Base-by-base conservation (phyloP, 2,797 vertebrate genomes). In the Phoeniculus purpureus region DNA sequence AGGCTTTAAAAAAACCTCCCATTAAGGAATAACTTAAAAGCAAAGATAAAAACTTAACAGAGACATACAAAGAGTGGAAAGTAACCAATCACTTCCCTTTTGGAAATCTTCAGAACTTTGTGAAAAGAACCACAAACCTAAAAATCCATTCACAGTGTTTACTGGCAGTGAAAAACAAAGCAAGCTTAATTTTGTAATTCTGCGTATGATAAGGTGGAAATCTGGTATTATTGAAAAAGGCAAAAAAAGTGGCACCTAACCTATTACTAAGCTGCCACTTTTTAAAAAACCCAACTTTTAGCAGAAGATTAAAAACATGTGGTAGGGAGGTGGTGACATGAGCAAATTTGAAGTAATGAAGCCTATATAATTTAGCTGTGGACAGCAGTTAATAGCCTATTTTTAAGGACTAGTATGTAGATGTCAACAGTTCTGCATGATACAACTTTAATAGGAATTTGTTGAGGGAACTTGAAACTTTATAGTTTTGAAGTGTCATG, bases 271-370 rank as follows among this genome's bases (percentile, higher is more conserved):
- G 56, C 47, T 86, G 32, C 31, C 79, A 34, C 54, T 88, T 92
- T 92, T 74, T 60, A 29, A 68, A 87, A 68, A 87, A 87, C 27
- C 12, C 52, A 50, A 15, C 66, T 91, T 89, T n/a, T 86, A 84
- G 77, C 73, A 82, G 85, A 71, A 94, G 70, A 95, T 95, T 93
- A 89, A 94, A 94, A 96, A 94, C 93, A 94, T 86, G 45, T 93
- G 93, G 87, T 70, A 85, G 31, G 59, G 56, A 95, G 89, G 89
- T 93, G 92, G 89, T 95, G 92, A 93, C 91, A 94, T 81, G 91
- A 54, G 90, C 89, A 95, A 95, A 94, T 96, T 95, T 92, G 85
- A 91, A 91, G 87, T 94, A 95, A 94, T 93, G 89, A 91, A 95
- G 73, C 89, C 89, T 94, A 84, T 95, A 94, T 94, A 96, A 92